Base-by-base conservation (phyloP, 2,113 vertebrate genomes). In the Scartelaos histophorus region DNA sequence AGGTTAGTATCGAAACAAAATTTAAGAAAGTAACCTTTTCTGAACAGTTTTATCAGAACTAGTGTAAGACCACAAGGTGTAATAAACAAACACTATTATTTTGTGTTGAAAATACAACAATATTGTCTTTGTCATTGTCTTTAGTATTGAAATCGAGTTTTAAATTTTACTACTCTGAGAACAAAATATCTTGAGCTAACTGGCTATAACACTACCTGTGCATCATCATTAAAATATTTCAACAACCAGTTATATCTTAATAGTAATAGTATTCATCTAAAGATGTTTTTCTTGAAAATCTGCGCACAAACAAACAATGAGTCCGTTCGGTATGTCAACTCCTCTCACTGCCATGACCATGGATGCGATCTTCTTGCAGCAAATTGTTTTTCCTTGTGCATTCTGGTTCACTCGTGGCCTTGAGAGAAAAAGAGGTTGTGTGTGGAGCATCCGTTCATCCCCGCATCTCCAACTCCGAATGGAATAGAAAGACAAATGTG, bases 341-440 rank as follows among this genome's bases (percentile, higher is more conserved):
- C 7, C 4, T 62, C 69, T 70, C 54, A 24, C 51, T 29, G 53
- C 15, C 35, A 21, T 35, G 71, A 80, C 83, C 85, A 82, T 79
- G 76, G 72, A 74, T 73, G 54, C 25, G 71, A 53, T 62, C 38
- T 43, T 22, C 74, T 46, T 4, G 4, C 29, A 49, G 57, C 66
- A 76, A 87, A 78, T 83, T 79, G 78, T 86, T 79, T n/a, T 85
- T 86, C 46, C 78, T 70, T 66, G 56, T 17, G 62, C 53, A 53
- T 82, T 80, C 35, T 66, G 66, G 38, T 64, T 38, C n/a, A 67
- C 73, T 69, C 61, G 69, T 73, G 78, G 81, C 81, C 82, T 86
- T 88, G 86, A 78, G 54, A 58, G 67, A 81, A 87, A 64, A 79
- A 78, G 65, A 79, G 62, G 56, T 67, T 49, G 76, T 87, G 56